Evolutionary conservation across 2,797 vertebrate species (phyloP), one percentile per base, ranked within the genome.

Genomic region (Ctenopoma kingsleyae): DNA sequence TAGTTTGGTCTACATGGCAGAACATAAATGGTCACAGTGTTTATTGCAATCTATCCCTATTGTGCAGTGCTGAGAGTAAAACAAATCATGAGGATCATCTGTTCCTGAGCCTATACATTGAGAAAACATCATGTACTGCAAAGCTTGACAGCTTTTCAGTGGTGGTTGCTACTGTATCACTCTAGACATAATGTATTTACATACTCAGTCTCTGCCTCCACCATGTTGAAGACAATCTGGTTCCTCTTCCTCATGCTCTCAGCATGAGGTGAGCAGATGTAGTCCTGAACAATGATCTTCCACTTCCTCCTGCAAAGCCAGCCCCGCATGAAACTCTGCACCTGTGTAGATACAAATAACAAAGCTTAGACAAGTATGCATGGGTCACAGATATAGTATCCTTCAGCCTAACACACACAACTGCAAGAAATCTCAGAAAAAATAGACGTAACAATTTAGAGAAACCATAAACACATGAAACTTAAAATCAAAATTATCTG

Each of bases 161-260:
- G 41, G 55, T 36, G 8, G 62, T 15, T 15, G 13, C 40, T 19
- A 7, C n/a, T 46, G 12, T n/a, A 32, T 13, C 19, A 27, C 61
- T 76, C 23, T 0, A 43, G 60, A 53, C 67, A 50, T 32, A 54
- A 54, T 25, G 35, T 17, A 60, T 83, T 59, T 64, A 92, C 93
- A 66, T 92, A 94, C 44, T 98, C 97, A 0, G 96, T 94, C 91
- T 99, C 97, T 0, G 97, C 96, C 76, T 99, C 97, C 69, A 98
- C 96, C 97, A 99, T 99, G 87, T 96, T 96, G 92, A 99, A 99
- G 85, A 98, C 97, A 4, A 99, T 97, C 90, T 98, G 97, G 88
- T 99, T 99, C 79, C 97, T 95, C 88, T 98, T 99, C 78, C 97
- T 94, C 97, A 99, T 99, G 84, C 96, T 99, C 87, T 98, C 97